A percentile compares a stretch with the other conserved stretches of the same genome.
Conservation (phyloP, 2,113 vertebrate genomes). For the Pterocles orientalis region DNA sequence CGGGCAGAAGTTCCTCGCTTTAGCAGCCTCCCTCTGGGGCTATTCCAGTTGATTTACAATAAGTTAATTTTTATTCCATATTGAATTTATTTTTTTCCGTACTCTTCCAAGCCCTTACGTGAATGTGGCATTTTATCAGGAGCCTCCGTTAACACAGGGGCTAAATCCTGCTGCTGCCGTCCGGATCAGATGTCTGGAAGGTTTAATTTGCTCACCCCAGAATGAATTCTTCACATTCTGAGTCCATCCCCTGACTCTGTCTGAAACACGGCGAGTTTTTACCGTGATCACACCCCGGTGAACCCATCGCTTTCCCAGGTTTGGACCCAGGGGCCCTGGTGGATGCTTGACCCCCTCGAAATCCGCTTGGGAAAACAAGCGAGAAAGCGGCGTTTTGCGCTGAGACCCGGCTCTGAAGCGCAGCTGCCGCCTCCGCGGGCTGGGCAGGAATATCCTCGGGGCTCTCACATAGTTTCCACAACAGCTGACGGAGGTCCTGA, state of each 20-base stretch:
- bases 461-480: not conserved
- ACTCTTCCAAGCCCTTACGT: not conserved
- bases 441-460: not conserved
- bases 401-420: not conserved
- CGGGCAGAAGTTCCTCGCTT: not conserved
- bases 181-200: not conserved
- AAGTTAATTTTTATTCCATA: not conserved
- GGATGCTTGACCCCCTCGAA: not conserved
- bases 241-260: rapidly evolving
- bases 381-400: not conserved
- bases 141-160: not conserved
- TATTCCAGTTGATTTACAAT: not conserved
- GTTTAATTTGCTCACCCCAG: not conserved
- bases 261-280: not conserved
- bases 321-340: rapidly evolving
- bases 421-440: not conserved
- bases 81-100: not conserved
- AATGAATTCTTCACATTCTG: not conserved
- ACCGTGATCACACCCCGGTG: too few relatives aligned
- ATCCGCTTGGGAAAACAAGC: not conserved
- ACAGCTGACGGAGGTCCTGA: not conserved
- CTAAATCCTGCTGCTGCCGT: not conserved
- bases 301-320: not conserved
- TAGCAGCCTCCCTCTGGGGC: not conserved
- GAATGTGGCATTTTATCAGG: not conserved